A percentile compares a stretch with the other conserved stretches of the same genome.
Evolutionary conservation across 2,113 vertebrate species (phyloP).

Genomic region (Ciconia boyciana): DNA sequence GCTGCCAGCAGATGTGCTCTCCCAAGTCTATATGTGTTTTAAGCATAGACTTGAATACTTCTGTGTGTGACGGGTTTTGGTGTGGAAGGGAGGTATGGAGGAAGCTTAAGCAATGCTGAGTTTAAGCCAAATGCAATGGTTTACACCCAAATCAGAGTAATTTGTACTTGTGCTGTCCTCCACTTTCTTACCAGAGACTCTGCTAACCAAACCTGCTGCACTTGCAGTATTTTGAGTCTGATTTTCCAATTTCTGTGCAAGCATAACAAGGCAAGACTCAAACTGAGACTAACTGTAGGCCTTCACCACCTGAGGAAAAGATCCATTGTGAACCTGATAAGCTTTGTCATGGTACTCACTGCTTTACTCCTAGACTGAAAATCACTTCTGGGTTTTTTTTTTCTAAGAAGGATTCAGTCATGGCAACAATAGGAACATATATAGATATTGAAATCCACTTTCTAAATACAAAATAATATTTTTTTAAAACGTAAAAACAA

Average conservation of each 20-base stretch:
- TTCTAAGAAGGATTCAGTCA: not conserved
- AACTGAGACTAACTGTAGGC: not conserved
- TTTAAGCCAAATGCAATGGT: not conserved
- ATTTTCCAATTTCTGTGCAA: not conserved
- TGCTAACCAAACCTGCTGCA: not conserved
- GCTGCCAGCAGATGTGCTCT: constrained; percentile 5
- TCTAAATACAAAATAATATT: not conserved
- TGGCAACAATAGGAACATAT: not conserved
- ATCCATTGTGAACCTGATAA: not conserved
- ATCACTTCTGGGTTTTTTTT: not conserved
- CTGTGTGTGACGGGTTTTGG: not conserved
- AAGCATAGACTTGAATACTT: not conserved
- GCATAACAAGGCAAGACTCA: not conserved
- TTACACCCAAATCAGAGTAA: not conserved
- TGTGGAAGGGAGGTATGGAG: not conserved
- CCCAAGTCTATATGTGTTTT: not conserved
- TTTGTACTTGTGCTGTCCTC: not conserved
- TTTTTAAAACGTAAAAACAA: not conserved
- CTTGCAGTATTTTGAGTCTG: not conserved
- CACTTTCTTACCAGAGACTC: not conserved
- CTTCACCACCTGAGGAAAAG: not conserved
- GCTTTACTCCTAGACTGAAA: not conserved
- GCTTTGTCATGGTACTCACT: not conserved
- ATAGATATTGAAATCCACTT: not conserved
- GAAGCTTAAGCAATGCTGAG: not conserved